Conservation (phyloP, 2,888 invertebrate genomes). For the Macroteleia sp. region DNA sequence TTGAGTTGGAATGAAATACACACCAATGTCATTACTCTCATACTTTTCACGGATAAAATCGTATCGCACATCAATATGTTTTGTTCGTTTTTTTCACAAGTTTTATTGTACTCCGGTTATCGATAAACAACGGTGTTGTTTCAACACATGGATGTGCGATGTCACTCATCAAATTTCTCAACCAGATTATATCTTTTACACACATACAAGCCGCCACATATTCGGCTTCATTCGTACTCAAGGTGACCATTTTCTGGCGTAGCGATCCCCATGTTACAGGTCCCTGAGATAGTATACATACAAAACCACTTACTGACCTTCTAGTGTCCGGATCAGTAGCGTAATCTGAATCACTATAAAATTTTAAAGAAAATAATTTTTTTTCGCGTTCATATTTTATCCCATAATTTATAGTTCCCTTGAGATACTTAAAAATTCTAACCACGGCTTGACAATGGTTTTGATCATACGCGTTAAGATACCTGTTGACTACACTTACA, state of each 20-base stretch:
- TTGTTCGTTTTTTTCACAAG: neutral
- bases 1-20: neutral
- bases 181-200: slow-evolving; percentile 35
- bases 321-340: slow-evolving; percentile 56
- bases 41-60: neutral
- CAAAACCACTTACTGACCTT: slow-evolving; percentile 48
- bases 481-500: slow-evolving; percentile 42
- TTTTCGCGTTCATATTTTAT: neutral
- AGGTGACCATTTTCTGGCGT: slow-evolving; percentile 16
- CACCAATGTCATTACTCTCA: neutral
- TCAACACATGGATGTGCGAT: slow-evolving; percentile 8
- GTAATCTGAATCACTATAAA: slow-evolving; percentile 54
- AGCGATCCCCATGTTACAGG: slow-evolving; percentile 31
- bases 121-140: neutral
- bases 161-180: slow-evolving; percentile 13
- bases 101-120: neutral
- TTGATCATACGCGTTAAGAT: slow-evolving; percentile 26
- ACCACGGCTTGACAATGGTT: slow-evolving; percentile 58
- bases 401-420: slow-evolving; percentile 35
- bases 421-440: slow-evolving; percentile 55
- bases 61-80: neutral
- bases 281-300: slow-evolving; percentile 15
- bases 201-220: slow-evolving; percentile 36
- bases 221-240: slow-evolving; percentile 41
- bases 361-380: slow-evolving; percentile 2